Base-by-base conservation (phyloP, 2,797 vertebrate species). In the Chaetophractus vellerosus region DNA sequence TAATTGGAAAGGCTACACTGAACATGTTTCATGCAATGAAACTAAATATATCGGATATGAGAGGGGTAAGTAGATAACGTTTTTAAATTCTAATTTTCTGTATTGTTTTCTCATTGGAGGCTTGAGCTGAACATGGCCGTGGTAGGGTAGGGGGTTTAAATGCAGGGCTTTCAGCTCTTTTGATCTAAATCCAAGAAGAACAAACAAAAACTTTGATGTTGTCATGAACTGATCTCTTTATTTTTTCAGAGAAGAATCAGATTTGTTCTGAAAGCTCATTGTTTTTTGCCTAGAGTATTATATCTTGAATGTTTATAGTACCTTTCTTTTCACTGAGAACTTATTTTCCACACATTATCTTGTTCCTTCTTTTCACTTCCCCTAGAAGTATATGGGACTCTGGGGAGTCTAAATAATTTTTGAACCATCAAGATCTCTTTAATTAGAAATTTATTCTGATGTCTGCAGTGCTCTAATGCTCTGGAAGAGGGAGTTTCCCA, bases 1-100 rank as follows among this genome's bases (percentile, higher is more conserved):
- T 99, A 75, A 99, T 99, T 82, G 99, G 99, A 45, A 98, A 99
- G 33, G 99, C 99, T 66, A 98, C 98, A 95, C 98, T 99, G 87
- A 99, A 99, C 97, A 98, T 99, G 98, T 99, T 99, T 97, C 99
- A 99, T 26, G 98, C 98, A 95, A 99, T 99, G 99, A 99, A 99
- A 94, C 74, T 99, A 95, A 99, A 99, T 93, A 99, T 99, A 95
- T 98, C 98, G 2, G 99, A 99, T 96, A 98, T 99, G 98, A 99
- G 99, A 98, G 99, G 99, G 95, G 98, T 99, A 88, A 98, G 99
- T 98, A 88, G 85, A 5, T 90, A 28, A 68, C 33, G 64, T 38
- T 66, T 71, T 63, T 19, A 38, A 78, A 23, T 80, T 69, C 11
- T 88, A 45, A 68, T 41, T 91, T 72, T 69, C 28, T 84, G 14